Evolutionary conservation across 2,797 vertebrate genomes (phyloP).

Genomic region (Cephalopachus bancanus): DNA sequence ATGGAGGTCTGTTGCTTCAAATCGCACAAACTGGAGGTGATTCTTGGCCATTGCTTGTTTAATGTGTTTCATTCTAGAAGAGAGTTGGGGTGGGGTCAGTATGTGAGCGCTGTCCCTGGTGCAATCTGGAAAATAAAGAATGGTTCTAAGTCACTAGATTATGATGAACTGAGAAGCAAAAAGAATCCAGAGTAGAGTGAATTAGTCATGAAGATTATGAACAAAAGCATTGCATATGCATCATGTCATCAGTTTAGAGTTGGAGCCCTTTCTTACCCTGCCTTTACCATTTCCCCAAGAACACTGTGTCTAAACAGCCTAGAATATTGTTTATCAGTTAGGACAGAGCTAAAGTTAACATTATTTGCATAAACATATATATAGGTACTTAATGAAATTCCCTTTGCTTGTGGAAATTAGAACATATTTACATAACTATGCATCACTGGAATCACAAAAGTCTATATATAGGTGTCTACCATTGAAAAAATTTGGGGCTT

Average conservation of each 20-base stretch:
- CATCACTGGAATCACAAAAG: neutral
- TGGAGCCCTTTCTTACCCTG: neutral
- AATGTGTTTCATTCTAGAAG: constrained; percentile 93
- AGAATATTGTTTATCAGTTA: constrained; percentile 7
- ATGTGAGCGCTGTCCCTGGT: constrained; percentile 86
- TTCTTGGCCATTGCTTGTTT: constrained; percentile 95
- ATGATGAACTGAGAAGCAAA: constrained; percentile 50
- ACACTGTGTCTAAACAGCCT: neutral
- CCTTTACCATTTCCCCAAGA: neutral
- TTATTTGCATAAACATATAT: constrained; percentile 17
- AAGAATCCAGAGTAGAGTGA: neutral
- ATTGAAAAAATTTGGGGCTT: constrained; percentile 50
- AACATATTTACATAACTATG: constrained; percentile 34
- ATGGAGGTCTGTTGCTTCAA: constrained; percentile 96
- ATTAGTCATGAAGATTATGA: neutral
- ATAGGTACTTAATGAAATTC: constrained; percentile 14
- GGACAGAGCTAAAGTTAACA: neutral
- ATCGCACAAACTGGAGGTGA: constrained; percentile 94
- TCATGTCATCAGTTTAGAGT: neutral
- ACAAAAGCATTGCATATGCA: neutral
- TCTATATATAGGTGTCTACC: neutral
- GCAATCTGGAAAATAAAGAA: constrained; percentile 87
- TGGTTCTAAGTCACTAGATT: constrained; percentile 40
- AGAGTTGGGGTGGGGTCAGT: constrained; percentile 86
- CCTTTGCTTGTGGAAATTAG: constrained; percentile 50